Evolutionary conservation across 2,113 vertebrate species (phyloP).

Genomic region (Tragelaphus strepsiceros): DNA sequence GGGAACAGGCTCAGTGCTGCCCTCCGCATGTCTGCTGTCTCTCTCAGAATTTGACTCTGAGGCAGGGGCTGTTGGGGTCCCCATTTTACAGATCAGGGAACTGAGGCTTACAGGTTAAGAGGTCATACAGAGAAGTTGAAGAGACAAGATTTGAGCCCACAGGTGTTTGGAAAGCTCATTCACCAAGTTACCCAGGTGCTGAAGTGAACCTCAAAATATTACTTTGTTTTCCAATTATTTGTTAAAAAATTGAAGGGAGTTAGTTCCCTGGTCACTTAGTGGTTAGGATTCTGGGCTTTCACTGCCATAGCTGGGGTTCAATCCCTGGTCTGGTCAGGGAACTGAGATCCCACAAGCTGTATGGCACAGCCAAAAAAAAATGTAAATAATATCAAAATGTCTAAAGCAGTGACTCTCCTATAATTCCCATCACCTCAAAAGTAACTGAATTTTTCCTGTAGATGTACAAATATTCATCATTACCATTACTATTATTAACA

Average conservation of each 20-base stretch:
- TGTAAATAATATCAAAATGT: not conserved
- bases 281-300: not conserved
- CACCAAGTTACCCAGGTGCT: not conserved
- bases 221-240: slow-evolving; percentile 8
- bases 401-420: not conserved
- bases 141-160: not conserved
- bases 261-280: not conserved
- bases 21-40: not conserved
- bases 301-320: not conserved
- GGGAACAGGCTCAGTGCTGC: not conserved
- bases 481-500: not conserved
- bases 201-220: slow-evolving; percentile 24
- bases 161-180: not conserved
- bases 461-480: not conserved
- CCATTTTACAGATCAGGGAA: slow-evolving; percentile 25
- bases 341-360: not conserved
- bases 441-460: slow-evolving; percentile 10
- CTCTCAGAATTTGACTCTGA: not conserved
- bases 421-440: slow-evolving; percentile 28
- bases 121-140: not conserved
- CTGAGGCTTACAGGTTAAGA: not conserved
- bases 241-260: not conserved
- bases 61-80: not conserved
- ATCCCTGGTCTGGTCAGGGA: not conserved
- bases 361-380: not conserved